A percentile compares a stretch with the other conserved stretches of the same genome.
Conservation (phyloP, 2,797 vertebrate genomes). For the Syngnathus acus region DNA sequence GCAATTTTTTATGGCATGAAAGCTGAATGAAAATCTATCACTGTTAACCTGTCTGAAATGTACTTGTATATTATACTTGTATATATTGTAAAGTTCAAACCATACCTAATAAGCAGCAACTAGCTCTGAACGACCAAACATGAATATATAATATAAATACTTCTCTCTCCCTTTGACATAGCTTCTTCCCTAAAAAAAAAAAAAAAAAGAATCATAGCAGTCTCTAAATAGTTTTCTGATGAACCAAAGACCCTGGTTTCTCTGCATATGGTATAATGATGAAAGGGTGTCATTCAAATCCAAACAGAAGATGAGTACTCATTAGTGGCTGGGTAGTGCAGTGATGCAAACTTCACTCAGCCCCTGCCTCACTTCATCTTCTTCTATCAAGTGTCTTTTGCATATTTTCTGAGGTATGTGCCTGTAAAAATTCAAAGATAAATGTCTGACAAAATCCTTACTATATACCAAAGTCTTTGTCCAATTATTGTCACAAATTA, state of each 20-base stretch:
- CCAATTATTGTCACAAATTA: neutral
- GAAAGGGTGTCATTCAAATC: constrained; percentile 9
- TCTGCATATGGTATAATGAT: constrained; percentile 24
- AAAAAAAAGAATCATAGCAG: constrained; percentile 1
- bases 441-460: neutral
- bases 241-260: constrained; percentile 20
- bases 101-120: too few relatives aligned
- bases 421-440: neutral
- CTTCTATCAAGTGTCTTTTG: neutral
- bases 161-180: constrained; percentile 26
- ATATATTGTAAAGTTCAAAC: too few relatives aligned
- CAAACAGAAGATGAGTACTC: constrained; percentile 11
- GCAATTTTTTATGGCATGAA: too few relatives aligned
- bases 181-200: neutral
- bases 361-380: constrained; percentile 1
- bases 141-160: constrained; percentile 30
- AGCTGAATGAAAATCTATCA: too few relatives aligned
- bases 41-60: too few relatives aligned
- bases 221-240: constrained; percentile 26
- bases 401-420: constrained; percentile 1
- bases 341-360: neutral
- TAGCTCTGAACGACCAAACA: constrained; percentile 5
- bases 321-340: constrained; percentile 8
- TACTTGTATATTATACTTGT: too few relatives aligned
- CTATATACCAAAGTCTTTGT: neutral